Conservation (phyloP, 2,888 invertebrate species). For the Crocallis elinguaria region DNA sequence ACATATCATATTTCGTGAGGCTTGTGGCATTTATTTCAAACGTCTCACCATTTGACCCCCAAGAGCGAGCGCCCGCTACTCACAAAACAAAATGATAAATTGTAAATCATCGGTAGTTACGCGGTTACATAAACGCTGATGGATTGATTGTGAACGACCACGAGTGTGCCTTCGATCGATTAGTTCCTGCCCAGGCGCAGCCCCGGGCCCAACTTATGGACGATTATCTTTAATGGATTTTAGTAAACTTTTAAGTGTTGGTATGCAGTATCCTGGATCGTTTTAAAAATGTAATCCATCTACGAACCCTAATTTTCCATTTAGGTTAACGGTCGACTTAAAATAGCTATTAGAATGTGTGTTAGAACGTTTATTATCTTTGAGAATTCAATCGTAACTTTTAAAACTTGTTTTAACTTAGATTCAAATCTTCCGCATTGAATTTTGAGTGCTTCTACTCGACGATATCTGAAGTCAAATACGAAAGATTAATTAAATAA, state of each 20-base stretch:
- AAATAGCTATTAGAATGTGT: constrained; percentile 53
- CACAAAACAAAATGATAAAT: constrained; percentile 83
- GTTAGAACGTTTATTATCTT: constrained; percentile 48
- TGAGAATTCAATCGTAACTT: constrained; percentile 26
- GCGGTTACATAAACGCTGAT: constrained; percentile 81
- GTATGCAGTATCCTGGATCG: constrained; percentile 63
- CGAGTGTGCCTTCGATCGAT: constrained; percentile 78
- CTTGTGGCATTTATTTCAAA: constrained; percentile 61
- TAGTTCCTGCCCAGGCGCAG: constrained; percentile 71
- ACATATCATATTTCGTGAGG: constrained; percentile 66
- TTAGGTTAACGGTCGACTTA: constrained; percentile 57
- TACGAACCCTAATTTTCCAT: constrained; percentile 64
- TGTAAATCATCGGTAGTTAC: constrained; percentile 78
- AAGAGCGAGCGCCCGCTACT: constrained; percentile 71
- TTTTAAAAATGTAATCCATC: constrained; percentile 61
- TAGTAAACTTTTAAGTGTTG: constrained; percentile 72
- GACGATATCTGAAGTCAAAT: constrained; percentile 70
- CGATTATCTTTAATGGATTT: constrained; percentile 81
- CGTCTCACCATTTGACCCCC: constrained; percentile 69
- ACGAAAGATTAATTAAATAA: constrained; percentile 80
- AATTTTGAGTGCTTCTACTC: constrained; percentile 34
- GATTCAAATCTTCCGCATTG: constrained; percentile 21
- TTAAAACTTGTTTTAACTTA: constrained; percentile 19
- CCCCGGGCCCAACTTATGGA: constrained; percentile 67
- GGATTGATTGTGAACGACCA: constrained; percentile 81